Percentiles rank a stretch among this genome's conserved stretches.
Evolutionary conservation across 1,140 invertebrate species (phyloP).

Genomic region (Drosophila elegans): DNA sequence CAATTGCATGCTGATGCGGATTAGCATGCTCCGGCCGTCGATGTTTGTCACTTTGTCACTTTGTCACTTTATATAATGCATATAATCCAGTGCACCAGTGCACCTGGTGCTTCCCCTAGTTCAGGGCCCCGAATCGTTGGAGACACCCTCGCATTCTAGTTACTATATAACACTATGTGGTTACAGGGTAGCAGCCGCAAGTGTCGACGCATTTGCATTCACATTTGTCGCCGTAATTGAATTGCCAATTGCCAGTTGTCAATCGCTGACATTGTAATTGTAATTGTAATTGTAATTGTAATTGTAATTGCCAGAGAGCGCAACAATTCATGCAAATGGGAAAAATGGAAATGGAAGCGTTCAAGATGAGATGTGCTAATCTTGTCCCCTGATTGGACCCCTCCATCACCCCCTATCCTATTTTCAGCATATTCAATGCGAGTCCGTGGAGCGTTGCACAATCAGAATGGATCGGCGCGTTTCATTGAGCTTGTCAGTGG

Average conservation of each 20-base stretch:
- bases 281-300: constrained; percentile 9
- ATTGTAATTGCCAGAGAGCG: constrained; percentile 40
- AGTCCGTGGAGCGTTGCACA: constrained; percentile 46
- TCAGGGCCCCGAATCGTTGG: constrained; percentile 15
- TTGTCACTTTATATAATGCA: constrained; percentile 64
- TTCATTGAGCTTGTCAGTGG: constrained; percentile 47
- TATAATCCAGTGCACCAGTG: neutral
- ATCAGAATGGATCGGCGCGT: constrained; percentile 38
- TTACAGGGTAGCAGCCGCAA: constrained; percentile 26
- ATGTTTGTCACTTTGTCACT: constrained; percentile 32
- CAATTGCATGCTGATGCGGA: constrained; percentile 71
- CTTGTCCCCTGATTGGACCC: constrained; percentile 12
- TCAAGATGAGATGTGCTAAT: constrained; percentile 36
- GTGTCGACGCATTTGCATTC: constrained; percentile 42
- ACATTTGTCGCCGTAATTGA: constrained; percentile 43
- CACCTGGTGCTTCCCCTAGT: constrained; percentile 46
- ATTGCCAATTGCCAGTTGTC: constrained; percentile 29
- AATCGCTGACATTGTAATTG: constrained; percentile 58
- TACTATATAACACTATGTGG: neutral
- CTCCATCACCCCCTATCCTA: no score
- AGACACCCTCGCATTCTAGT: neutral
- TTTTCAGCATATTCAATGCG: constrained; percentile 12
- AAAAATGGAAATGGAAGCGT: constrained; percentile 28
- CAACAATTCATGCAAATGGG: constrained; percentile 50
- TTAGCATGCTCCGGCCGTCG: constrained; percentile 49